Percentiles rank a stretch among this genome's conserved stretches.
phyloP scores from a whole-genome alignment of 2,797 vertebrate genomes.

The Paguma larvata region DNA sequence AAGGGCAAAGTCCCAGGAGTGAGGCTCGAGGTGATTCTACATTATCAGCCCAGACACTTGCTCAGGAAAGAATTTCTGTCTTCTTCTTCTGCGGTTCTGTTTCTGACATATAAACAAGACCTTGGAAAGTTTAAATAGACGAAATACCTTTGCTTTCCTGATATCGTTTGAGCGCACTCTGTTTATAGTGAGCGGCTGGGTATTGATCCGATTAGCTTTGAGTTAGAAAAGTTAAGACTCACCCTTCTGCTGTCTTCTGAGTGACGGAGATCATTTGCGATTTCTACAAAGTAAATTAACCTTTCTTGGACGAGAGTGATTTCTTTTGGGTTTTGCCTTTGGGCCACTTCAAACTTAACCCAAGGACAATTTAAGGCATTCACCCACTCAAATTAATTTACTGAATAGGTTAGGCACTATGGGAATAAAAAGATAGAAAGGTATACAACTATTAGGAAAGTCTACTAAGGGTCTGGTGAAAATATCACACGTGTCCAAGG shows the following conservation, averaged over 20 bases:
- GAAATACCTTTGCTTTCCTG: slow-evolving; percentile 59
- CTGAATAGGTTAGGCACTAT: not conserved
- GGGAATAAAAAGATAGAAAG: slow-evolving; percentile 51
- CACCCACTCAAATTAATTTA: slow-evolving; percentile 50
- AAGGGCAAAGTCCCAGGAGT: not conserved
- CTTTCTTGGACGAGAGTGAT: slow-evolving; percentile 25
- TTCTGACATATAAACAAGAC: slow-evolving; percentile 59
- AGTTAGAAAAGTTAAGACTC: slow-evolving; percentile 28
- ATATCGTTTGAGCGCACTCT: slow-evolving; percentile 61
- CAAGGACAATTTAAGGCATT: slow-evolving; percentile 19
- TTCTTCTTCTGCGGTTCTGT: slow-evolving; percentile 39
- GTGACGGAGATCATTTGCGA: not conserved
- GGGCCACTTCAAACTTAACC: slow-evolving; percentile 69
- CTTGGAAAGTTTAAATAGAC: slow-evolving; percentile 71
- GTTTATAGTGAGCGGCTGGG: slow-evolving; percentile 21
- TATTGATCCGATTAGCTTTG: slow-evolving; percentile 51
- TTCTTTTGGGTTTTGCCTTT: slow-evolving; percentile 59
- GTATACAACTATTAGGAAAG: not conserved
- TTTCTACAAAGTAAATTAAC: slow-evolving; percentile 65
- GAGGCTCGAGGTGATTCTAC: not conserved
- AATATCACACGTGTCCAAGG: not conserved
- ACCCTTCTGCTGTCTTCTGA: not conserved
- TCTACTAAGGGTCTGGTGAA: slow-evolving; percentile 14
- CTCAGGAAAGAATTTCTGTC: slow-evolving; percentile 15
- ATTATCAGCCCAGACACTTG: slow-evolving; percentile 65